A percentile compares a stretch with the other conserved stretches of the same genome.
Evolutionary conservation across 2,113 vertebrate genomes (phyloP).

Genomic region (Egretta garzetta): DNA sequence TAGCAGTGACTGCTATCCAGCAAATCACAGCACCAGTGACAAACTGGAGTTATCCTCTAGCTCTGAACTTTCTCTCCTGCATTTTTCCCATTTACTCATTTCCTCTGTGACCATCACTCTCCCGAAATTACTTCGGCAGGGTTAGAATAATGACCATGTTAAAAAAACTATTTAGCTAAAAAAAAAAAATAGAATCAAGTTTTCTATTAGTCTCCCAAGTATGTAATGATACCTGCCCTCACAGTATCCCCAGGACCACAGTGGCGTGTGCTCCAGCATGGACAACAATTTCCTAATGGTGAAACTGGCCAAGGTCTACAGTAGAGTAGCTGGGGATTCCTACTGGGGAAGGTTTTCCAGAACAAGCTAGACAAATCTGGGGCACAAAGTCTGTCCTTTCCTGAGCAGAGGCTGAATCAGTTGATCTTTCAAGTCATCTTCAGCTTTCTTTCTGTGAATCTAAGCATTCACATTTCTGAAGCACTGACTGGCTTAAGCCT

Average conservation of each 20-base stretch:
- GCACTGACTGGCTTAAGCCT: neutral
- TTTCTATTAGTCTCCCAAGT: neutral
- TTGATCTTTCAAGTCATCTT: neutral
- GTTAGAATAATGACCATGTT: neutral
- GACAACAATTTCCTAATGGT: neutral
- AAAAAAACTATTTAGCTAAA: neutral
- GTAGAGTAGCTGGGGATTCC: neutral
- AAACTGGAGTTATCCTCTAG: neutral
- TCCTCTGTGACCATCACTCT: neutral
- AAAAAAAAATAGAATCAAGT: neutral
- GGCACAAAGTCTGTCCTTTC: neutral
- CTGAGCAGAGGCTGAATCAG: neutral
- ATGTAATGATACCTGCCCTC: neutral
- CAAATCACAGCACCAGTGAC: neutral
- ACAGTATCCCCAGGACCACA: neutral
- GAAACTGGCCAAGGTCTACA: neutral
- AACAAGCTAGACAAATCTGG: neutral
- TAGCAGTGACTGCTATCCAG: neutral
- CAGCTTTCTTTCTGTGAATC: neutral
- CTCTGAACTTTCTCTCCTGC: neutral
- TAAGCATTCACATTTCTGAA: neutral
- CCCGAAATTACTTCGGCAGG: neutral
- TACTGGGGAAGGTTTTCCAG: neutral
- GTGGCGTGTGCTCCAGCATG: neutral
- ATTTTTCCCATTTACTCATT: neutral